Base-by-base conservation (phyloP, 1,140 invertebrate genomes). In the Rhagoletis zephyria region DNA sequence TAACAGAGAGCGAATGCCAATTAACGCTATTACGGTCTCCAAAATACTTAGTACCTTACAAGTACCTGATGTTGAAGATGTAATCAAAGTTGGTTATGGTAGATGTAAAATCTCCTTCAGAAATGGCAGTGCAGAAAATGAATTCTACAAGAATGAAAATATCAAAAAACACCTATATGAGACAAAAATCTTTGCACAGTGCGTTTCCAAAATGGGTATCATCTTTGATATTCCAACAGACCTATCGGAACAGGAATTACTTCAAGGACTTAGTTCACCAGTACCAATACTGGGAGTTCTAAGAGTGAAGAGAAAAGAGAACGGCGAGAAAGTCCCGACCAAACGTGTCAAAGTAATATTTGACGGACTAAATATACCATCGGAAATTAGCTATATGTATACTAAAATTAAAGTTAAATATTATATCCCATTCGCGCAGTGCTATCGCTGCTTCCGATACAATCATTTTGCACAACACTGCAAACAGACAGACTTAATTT, bases 291-390 rank as follows among this genome's bases (percentile, higher is more conserved):
- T 81, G 3, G 51, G 16, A 56, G 45, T 51, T 3, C 2, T 16
- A 14, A 60, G 59, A 60, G 59, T 60, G 6, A 60, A 6, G 12
- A 81, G 74, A 51, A 81, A 51, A 81, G 16, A n/a, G 51, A 81
- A 81, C 45, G n/a, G 51, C n/a, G 45, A 12, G 6, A 19, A 48
- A 16, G 42, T 81, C 2, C 30, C 30, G 5, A 48, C 74, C 1
- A 51, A 51, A 48, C 19, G 59, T n/a, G 63, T 70, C 60, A 85
- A 87, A 16, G 56, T 87, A 45, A 86, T 64, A 7, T 86, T 64
- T 16, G 59, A 63, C 14, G 85, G 59, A 3, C 48, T 16, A 19
- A n/a, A 86, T 1, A 61, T 86, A 9, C 74, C 74, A 5, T 48
- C 45, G 45, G 65, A 59, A 51, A 59, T 56, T 70, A 30, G 12